These are phyloP conservation scores for Hoplostethus mediterraneus DNA, from an alignment of 2,797 vertebrate genomes.

Conservation along the genomic window DNA sequence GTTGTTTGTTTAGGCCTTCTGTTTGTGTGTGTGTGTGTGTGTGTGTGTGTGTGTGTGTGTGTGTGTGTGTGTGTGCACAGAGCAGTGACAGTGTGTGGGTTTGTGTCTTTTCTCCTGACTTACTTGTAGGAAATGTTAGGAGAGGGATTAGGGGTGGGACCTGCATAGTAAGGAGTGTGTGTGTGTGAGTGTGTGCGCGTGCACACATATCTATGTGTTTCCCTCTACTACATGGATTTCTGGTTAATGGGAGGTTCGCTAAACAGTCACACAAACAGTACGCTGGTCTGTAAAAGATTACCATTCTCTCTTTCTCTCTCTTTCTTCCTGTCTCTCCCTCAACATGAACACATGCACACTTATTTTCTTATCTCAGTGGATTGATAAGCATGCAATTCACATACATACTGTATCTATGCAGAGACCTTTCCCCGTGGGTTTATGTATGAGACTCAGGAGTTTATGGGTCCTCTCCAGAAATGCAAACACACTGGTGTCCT, in stretches of 20 bases:
- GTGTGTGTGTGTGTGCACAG: slow-evolving; percentile 6
- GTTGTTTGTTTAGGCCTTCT: no score
- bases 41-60: neutral
- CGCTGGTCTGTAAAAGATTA: slow-evolving; percentile 44
- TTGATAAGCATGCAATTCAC: slow-evolving; percentile 26
- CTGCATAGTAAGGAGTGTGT: slow-evolving; percentile 29
- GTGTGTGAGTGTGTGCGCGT: slow-evolving; percentile 9
- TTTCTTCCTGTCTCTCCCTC: slow-evolving; percentile 28
- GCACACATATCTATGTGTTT: slow-evolving; percentile 16
- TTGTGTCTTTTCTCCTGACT: slow-evolving; percentile 34
- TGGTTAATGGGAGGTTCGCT: slow-evolving; percentile 16
- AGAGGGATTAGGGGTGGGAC: slow-evolving; percentile 57
- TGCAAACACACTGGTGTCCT: slow-evolving; percentile 78
- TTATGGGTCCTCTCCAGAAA: slow-evolving; percentile 71
- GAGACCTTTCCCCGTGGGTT: slow-evolving; percentile 26
- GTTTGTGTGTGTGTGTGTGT: slow-evolving; percentile 16
- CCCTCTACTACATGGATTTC: slow-evolving; percentile 9
- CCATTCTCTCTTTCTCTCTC: slow-evolving; percentile 19
- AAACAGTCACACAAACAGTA: slow-evolving; percentile 34
- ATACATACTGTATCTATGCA: slow-evolving; percentile 30
- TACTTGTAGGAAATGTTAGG: slow-evolving; percentile 30
- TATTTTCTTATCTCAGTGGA: slow-evolving; percentile 50
- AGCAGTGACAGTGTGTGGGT: slow-evolving; percentile 31
- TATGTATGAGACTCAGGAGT: slow-evolving; percentile 13
- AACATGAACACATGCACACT: slow-evolving; percentile 16